Conservation (phyloP, 2,888 invertebrate genomes). For the Caenorhabditis macrosperma region DNA sequence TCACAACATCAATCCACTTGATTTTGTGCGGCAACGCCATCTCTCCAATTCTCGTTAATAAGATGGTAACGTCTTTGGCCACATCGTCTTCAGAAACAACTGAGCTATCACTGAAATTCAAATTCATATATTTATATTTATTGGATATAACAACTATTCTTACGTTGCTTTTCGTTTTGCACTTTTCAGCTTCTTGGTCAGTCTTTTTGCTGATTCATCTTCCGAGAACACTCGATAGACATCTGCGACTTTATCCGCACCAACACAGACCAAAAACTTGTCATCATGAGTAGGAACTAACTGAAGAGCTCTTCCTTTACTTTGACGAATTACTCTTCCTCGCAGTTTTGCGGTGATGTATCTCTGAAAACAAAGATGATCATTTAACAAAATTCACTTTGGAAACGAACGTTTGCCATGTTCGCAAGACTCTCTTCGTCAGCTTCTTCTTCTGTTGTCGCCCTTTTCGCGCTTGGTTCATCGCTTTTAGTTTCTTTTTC, state of each 20-base stretch:
- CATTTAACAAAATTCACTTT: no score
- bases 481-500: constrained; percentile 44
- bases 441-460: constrained; percentile 60
- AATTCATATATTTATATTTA: no score
- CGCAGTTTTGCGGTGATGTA: constrained; percentile 87
- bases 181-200: constrained; percentile 86
- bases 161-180: constrained; percentile 71
- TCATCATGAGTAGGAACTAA: constrained; percentile 87
- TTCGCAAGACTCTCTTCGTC: constrained; percentile 32
- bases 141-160: background rate
- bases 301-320: constrained; percentile 88
- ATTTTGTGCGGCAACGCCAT: constrained; percentile 67
- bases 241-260: constrained; percentile 89
- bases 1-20: constrained; percentile 77
- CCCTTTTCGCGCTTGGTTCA: constrained; percentile 37
- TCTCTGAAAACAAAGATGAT: constrained; percentile 82
- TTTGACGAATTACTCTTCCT: constrained; percentile 88
- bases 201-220: constrained; percentile 87
- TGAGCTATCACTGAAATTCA: constrained; percentile 36
- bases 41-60: constrained; percentile 84
- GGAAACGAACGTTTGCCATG: constrained; percentile 50
- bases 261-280: constrained; percentile 88
- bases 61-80: constrained; percentile 74
- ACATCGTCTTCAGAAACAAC: constrained; percentile 61
- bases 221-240: constrained; percentile 88